These are phyloP conservation scores for Megastigmus dorsalis DNA, from an alignment of 2,888 invertebrate genomes.

Conservation along the genomic window DNA sequence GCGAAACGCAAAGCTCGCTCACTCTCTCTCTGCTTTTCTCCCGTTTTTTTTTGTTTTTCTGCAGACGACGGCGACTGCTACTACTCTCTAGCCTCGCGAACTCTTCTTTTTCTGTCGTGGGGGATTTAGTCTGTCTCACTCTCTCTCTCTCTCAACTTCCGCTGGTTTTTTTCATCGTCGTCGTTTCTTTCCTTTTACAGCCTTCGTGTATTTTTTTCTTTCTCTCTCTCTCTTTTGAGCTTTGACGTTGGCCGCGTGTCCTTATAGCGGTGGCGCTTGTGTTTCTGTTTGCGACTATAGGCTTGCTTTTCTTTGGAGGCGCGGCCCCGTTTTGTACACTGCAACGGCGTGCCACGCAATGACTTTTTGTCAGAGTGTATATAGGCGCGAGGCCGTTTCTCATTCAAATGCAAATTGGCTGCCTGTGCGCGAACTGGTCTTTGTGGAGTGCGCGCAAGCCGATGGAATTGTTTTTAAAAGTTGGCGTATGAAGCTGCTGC, in stretches of 20 bases:
- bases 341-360: too few relatives aligned
- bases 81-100: too few relatives aligned
- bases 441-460: slow-evolving; percentile 9
- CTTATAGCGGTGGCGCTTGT: background rate
- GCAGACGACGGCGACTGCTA: too few relatives aligned
- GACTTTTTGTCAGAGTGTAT: too few relatives aligned
- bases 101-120: too few relatives aligned
- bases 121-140: too few relatives aligned
- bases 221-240: slow-evolving; percentile 18
- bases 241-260: slow-evolving; percentile 9
- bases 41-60: background rate
- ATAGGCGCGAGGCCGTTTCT: too few relatives aligned
- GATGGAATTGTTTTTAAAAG: slow-evolving; percentile 28
- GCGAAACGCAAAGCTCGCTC: background rate
- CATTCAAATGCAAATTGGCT: slow-evolving; percentile 37
- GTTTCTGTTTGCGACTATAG: slow-evolving; percentile 17
- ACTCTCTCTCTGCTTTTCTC: slow-evolving; percentile 4
- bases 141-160: too few relatives aligned
- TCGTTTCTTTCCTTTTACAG: background rate
- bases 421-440: background rate
- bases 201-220: background rate
- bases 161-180: too few relatives aligned
- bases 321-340: too few relatives aligned
- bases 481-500: too few relatives aligned
- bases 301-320: slow-evolving; percentile 38